phyloP scores from a whole-genome alignment of 2,888 invertebrate genomes.

The Ichneumoninae sp. region DNA sequence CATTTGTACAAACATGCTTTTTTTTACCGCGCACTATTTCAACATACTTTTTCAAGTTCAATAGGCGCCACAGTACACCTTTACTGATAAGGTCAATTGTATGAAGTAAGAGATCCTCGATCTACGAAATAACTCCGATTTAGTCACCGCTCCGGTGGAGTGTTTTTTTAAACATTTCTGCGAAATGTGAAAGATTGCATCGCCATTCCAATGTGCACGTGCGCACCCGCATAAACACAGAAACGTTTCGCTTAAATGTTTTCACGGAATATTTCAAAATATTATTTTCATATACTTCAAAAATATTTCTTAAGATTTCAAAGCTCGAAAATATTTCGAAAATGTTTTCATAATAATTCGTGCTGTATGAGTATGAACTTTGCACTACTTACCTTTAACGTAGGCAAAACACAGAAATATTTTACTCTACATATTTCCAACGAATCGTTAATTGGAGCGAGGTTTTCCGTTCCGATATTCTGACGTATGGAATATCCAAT shows the following conservation, averaged over 20 bases:
- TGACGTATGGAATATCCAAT: conserved; percentile 80
- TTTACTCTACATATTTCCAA: conserved; percentile 73
- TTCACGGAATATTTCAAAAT: no score
- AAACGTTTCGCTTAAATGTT: no score
- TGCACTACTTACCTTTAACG: conserved; percentile 77
- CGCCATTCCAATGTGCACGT: no score
- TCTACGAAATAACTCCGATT: conserved; percentile 73
- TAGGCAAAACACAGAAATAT: conserved; percentile 80
- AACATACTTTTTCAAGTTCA: conserved; percentile 82
- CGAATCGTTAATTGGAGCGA: conserved; percentile 66
- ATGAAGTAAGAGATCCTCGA: conserved; percentile 79
- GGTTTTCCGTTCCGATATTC: conserved; percentile 68
- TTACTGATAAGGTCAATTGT: conserved; percentile 79
- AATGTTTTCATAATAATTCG: no score
- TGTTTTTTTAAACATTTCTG: no score
- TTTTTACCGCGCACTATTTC: conserved; percentile 14
- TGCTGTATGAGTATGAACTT: neutral
- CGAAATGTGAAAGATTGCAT: no score
- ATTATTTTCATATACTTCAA: no score
- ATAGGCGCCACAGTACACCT: conserved; percentile 81
- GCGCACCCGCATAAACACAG: no score
- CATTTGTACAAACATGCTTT: neutral
- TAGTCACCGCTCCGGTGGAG: no score
- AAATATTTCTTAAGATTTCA: no score
- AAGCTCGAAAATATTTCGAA: no score